Percentiles rank a stretch among this genome's conserved stretches.
phyloP scores from a whole-genome alignment of 2,797 vertebrate genomes.

The Sebastiscus albofasciatus region DNA sequence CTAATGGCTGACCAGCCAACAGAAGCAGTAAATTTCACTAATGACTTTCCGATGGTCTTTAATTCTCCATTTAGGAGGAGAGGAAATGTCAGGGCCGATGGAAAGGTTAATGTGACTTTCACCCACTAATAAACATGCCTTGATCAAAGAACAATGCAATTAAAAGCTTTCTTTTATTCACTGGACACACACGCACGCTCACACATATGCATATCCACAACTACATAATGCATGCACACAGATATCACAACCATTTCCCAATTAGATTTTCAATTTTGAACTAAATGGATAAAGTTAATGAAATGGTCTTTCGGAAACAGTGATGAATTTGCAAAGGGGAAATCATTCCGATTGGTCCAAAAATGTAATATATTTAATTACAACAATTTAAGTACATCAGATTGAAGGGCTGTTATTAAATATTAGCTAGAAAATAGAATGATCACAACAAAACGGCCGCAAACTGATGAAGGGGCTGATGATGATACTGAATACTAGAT shows the following conservation, averaged over 20 bases:
- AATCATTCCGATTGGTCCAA: slow-evolving; percentile 26
- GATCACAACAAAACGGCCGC: slow-evolving; percentile 9
- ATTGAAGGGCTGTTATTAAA: slow-evolving; percentile 44
- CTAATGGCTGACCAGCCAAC: slow-evolving; percentile 74
- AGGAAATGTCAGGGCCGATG: slow-evolving; percentile 78
- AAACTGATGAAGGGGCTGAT: slow-evolving; percentile 1
- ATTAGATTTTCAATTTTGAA: slow-evolving; percentile 69
- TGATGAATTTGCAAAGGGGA: slow-evolving; percentile 37
- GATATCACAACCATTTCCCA: slow-evolving; percentile 35
- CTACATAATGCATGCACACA: not conserved
- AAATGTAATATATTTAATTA: slow-evolving; percentile 47
- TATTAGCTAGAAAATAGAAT: slow-evolving; percentile 29
- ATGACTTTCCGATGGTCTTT: slow-evolving; percentile 81
- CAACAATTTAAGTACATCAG: slow-evolving; percentile 25
- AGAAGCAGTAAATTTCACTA: slow-evolving; percentile 78
- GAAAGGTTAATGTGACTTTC: slow-evolving; percentile 80
- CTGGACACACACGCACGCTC: slow-evolving; percentile 44
- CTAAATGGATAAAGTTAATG: slow-evolving; percentile 64
- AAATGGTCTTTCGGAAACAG: slow-evolving; percentile 52
- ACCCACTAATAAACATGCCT: slow-evolving; percentile 79
- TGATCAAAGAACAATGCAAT: slow-evolving; percentile 78
- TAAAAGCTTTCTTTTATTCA: slow-evolving; percentile 72
- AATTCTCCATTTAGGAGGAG: slow-evolving; percentile 78
- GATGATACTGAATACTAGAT: not conserved
- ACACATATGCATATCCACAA: not conserved